These are phyloP conservation scores for Ophion ellenae DNA, from an alignment of 2,888 invertebrate genomes.

Conservation along the genomic window DNA sequence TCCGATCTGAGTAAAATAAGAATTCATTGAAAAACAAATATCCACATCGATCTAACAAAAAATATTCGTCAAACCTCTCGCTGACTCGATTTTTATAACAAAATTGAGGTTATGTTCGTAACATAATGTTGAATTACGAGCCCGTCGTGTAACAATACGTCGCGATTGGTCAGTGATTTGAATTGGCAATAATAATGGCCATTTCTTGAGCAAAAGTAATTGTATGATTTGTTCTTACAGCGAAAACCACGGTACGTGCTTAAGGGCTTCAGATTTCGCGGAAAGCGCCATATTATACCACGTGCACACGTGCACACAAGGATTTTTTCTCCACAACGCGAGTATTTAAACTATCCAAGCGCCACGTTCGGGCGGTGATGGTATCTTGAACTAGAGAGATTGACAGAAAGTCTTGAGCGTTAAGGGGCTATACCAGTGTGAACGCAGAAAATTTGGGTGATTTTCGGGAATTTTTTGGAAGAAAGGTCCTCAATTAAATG, in stretches of 20 bases:
- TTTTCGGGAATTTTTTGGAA: too few relatives aligned
- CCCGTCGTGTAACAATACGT: background rate
- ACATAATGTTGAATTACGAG: background rate
- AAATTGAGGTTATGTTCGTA: constrained; percentile 28
- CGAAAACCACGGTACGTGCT: constrained; percentile 79
- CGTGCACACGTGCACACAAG: constrained; percentile 57
- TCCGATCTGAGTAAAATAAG: constrained; percentile 72
- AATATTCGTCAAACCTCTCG: background rate
- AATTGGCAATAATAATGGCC: background rate
- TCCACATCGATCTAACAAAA: background rate
- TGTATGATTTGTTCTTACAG: constrained; percentile 71
- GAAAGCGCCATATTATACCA: constrained; percentile 72
- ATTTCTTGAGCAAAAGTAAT: background rate
- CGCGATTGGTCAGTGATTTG: background rate
- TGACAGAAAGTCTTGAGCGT: background rate
- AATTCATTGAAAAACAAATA: constrained; percentile 2
- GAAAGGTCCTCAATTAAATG: too few relatives aligned
- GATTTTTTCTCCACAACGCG: background rate
- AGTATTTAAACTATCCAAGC: background rate
- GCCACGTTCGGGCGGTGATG: background rate
- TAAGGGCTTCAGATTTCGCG: constrained; percentile 70
- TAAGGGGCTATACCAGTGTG: background rate
- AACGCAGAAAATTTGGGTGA: too few relatives aligned
- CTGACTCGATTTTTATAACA: background rate
- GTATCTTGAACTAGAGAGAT: background rate